A percentile compares a stretch with the other conserved stretches of the same genome.
Evolutionary conservation across 2,797 vertebrate species (phyloP).

Genomic region (Heterohyrax brucei): DNA sequence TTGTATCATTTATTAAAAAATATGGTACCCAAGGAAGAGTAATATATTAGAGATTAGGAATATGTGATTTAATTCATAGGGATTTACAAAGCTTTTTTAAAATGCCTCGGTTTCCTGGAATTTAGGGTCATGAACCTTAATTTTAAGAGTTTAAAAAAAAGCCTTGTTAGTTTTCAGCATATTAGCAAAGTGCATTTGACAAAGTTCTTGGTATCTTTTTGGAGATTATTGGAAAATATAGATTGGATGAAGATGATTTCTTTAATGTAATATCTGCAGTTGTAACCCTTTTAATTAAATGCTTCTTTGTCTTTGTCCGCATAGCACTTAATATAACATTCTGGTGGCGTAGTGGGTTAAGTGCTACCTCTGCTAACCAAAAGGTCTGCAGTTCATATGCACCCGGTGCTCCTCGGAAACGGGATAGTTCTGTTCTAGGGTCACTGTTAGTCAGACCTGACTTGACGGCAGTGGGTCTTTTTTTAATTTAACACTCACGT

Average conservation of each 20-base stretch:
- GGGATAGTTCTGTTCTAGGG: no score
- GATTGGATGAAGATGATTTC: conserved; percentile 22
- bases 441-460: no score
- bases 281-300: conserved; percentile 15
- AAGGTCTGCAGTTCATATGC: no score
- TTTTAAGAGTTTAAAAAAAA: conserved; percentile 55
- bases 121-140: not conserved
- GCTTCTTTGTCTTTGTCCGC: conserved; percentile 4
- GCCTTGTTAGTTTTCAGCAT: conserved; percentile 24
- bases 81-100: not conserved
- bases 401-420: no score
- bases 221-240: conserved; percentile 57
- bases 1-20: conserved; percentile 55
- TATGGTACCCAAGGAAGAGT: not conserved
- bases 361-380: no score
- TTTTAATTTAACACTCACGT: not conserved
- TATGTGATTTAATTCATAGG: conserved; percentile 51
- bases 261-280: not conserved
- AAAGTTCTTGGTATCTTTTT: conserved; percentile 21
- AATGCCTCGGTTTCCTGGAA: conserved; percentile 15
- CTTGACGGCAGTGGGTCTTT: no score
- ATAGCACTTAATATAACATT: not conserved
- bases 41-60: not conserved
- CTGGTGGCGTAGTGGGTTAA: no score
- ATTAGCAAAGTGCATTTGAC: conserved; percentile 48